These are phyloP conservation scores for Micronycteris hirsuta DNA, from an alignment of 2,113 vertebrate genomes.

Conservation along the genomic window DNA sequence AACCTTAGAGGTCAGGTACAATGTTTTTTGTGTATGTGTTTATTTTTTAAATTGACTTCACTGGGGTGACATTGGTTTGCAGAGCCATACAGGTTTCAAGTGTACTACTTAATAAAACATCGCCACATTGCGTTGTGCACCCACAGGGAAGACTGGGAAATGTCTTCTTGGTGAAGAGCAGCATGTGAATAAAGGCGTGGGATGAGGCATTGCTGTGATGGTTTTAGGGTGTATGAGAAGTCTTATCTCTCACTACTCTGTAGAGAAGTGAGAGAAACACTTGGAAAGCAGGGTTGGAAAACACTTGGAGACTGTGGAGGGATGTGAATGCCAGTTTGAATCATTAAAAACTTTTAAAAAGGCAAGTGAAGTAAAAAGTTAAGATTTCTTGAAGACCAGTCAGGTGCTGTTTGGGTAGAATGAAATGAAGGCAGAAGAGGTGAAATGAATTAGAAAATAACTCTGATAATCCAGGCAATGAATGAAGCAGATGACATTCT, in stretches of 20 bases:
- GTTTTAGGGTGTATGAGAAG: accelerated
- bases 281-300: neutral
- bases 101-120: too few species aligned
- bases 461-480: too few species aligned
- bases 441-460: neutral
- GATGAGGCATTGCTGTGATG: accelerated
- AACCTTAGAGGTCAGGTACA: neutral
- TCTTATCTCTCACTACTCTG: accelerated
- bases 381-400: neutral
- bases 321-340: too few species aligned
- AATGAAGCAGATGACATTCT: accelerated
- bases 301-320: too few species aligned
- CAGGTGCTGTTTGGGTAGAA: too few species aligned
- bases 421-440: neutral
- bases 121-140: too few species aligned
- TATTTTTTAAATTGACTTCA: too few species aligned
- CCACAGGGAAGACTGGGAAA: neutral
- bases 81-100: too few species aligned
- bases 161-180: neutral
- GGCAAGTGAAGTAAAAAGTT: neutral
- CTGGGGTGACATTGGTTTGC: too few species aligned
- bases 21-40: neutral
- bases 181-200: neutral
- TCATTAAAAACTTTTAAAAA: neutral
- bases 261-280: neutral